Evolutionary conservation across 2,888 invertebrate genomes (phyloP), one percentile per base, ranked within the genome.

Genomic region (Homarus gammarus): DNA sequence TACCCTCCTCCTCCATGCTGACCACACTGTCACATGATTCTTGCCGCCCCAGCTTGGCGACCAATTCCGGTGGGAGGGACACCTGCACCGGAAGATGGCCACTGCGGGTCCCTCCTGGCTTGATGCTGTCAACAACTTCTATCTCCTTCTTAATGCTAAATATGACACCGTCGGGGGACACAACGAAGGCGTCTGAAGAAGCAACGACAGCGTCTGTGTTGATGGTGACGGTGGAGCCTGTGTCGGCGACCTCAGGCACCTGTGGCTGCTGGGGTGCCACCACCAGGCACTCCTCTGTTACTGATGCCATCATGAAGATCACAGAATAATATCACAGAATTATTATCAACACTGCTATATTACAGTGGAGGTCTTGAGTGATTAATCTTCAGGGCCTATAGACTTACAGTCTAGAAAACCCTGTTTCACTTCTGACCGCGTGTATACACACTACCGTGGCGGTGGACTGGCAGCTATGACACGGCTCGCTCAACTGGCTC

Each of bases 321-420:
- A 84, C 70, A 83, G 68, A 40, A 44, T 12, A 84, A 72, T 84
- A 72, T 84, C 40, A 84, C 70, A 84, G 51, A 82, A 64, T 56
- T 18, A 56, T 5, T 18, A 10, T 18, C 12, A 56, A 77, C 64
- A 83, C 40, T 77, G 82, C 64, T 51, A 49, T 49, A 56, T 40
- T 40, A 40, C 36, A 73, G 78, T 73, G 27, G 61, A 78, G 73
- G 79, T 72, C 73, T 84, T 31, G 81, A 72, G 81, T 81, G 73
- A 79, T 73, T 33, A 51, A 33, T 64, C 49, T 15, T 77, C 90
- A 87, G 90, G 90, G 90, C 87, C 90, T 90, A 78, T 82, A 90
- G 90, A 90, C 87, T n/a, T 81, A 72, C 44, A 90, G 87, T 87
- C 87, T 87, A 90, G 83, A 90, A 90, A 90, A 90, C 90, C 90